phyloP scores from a whole-genome alignment of 2,888 invertebrate species.

The Smittia sp. region DNA sequence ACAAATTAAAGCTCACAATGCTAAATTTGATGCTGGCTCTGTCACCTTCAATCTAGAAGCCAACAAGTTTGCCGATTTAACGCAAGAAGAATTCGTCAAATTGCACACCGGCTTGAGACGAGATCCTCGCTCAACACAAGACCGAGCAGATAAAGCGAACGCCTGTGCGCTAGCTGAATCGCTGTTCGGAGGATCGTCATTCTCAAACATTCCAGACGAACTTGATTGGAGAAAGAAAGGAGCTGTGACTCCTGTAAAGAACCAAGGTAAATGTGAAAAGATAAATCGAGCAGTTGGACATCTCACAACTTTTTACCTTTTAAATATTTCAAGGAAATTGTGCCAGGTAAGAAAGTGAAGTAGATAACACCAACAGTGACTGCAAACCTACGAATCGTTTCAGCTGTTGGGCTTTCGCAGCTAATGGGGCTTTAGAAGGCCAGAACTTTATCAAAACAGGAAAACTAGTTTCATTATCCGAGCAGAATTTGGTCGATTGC shows the following conservation, averaged over 20 bases:
- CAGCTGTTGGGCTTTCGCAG: constrained; percentile 92
- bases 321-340: too few species aligned
- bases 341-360: too few species aligned
- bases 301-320: too few species aligned
- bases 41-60: not conserved
- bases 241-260: constrained; percentile 82
- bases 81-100: not conserved
- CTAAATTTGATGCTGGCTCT: not conserved
- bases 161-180: too few species aligned
- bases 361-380: too few species aligned
- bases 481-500: constrained; percentile 91
- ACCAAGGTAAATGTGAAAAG: constrained; percentile 79
- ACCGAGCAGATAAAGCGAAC: too few species aligned
- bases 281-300: too few species aligned
- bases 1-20: not conserved
- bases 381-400: too few species aligned
- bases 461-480: constrained; percentile 77
- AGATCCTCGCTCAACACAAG: not conserved
- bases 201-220: too few species aligned
- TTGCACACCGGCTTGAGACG: constrained; percentile 13
- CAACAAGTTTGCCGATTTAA: constrained; percentile 17
- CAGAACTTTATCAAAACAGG: constrained; percentile 81
- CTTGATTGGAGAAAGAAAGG: constrained; percentile 85
- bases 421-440: constrained; percentile 86
- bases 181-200: too few species aligned